phyloP scores from a whole-genome alignment of 2,888 invertebrate species.

The Aethes cnicana region DNA sequence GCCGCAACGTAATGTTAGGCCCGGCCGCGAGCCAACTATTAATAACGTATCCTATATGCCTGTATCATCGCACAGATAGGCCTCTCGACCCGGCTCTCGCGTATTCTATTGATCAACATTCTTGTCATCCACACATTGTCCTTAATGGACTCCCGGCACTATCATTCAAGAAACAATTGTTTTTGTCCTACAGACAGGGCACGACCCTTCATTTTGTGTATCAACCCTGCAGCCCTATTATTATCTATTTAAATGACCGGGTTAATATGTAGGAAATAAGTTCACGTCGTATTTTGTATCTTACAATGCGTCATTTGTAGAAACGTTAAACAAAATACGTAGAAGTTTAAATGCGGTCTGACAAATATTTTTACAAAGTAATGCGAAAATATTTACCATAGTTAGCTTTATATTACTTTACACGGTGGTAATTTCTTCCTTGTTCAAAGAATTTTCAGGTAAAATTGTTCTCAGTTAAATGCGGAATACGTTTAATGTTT shows the following conservation, averaged over 20 bases:
- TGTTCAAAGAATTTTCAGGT: too few relatives aligned
- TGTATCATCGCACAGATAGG: slow-evolving; percentile 54
- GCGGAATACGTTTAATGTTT: too few relatives aligned
- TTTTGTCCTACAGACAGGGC: slow-evolving; percentile 61
- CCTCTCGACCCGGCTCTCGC: slow-evolving; percentile 49
- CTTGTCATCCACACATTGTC: slow-evolving; percentile 72
- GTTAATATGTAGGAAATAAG: too few relatives aligned
- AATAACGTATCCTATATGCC: slow-evolving; percentile 53
- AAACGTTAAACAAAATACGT: too few relatives aligned
- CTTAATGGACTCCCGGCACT: slow-evolving; percentile 66
- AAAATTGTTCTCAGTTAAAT: too few relatives aligned
- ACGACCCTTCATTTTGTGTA: slow-evolving; percentile 37
- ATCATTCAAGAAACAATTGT: slow-evolving; percentile 63
- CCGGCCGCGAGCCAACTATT: slow-evolving; percentile 60
- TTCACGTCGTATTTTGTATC: too few relatives aligned
- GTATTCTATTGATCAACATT: slow-evolving; percentile 68
- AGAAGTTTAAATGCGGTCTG: too few relatives aligned
- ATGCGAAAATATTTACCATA: too few relatives aligned
- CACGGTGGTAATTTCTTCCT: too few relatives aligned
- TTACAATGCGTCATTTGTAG: too few relatives aligned
- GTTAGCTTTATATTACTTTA: too few relatives aligned
- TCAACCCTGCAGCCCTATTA: slow-evolving; percentile 37
- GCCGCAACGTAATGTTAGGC: slow-evolving; percentile 47
- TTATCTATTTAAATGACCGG: slow-evolving; percentile 41
- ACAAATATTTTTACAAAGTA: too few relatives aligned